phyloP scores from a whole-genome alignment of 2,113 vertebrate genomes.

The Vidua macroura region DNA sequence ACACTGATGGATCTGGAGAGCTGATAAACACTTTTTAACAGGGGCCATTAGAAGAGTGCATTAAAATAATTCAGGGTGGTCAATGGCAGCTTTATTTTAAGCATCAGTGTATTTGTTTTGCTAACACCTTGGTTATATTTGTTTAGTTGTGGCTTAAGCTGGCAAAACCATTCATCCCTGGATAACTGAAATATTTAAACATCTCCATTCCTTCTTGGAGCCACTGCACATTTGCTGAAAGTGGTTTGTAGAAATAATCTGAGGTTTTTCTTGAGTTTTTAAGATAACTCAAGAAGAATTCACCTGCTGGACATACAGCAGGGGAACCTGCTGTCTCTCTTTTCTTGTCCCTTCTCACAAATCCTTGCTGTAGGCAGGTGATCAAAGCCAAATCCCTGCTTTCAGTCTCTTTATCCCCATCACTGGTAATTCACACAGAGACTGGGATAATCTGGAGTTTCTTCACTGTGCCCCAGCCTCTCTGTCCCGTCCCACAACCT shows the following conservation, averaged over 20 bases:
- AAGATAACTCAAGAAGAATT: not conserved
- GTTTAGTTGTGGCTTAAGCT: not conserved
- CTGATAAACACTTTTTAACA: slow-evolving; percentile 31
- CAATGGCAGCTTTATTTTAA: slow-evolving; percentile 16
- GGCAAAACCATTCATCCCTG: not conserved
- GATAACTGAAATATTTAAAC: not conserved
- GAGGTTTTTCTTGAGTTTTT: not conserved
- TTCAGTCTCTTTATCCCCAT: not conserved
- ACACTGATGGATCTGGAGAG: slow-evolving; percentile 20
- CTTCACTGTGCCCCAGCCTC: not conserved
- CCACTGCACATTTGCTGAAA: not conserved
- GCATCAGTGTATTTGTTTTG: not conserved
- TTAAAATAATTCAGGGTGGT: slow-evolving; percentile 15
- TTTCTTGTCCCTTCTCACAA: rapidly evolving
- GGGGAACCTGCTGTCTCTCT: not conserved
- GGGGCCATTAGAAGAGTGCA: slow-evolving; percentile 14
- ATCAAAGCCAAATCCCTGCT: not conserved
- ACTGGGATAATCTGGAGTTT: not conserved
- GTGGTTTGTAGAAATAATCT: not conserved
- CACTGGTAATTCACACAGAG: not conserved
- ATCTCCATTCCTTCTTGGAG: not conserved
- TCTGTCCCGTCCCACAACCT: not conserved
- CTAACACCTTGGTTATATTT: not conserved
- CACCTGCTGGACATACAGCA: not conserved
- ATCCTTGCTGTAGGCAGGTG: not conserved